Conservation (phyloP, 2,888 invertebrate species). For the Byasa hedistus region DNA sequence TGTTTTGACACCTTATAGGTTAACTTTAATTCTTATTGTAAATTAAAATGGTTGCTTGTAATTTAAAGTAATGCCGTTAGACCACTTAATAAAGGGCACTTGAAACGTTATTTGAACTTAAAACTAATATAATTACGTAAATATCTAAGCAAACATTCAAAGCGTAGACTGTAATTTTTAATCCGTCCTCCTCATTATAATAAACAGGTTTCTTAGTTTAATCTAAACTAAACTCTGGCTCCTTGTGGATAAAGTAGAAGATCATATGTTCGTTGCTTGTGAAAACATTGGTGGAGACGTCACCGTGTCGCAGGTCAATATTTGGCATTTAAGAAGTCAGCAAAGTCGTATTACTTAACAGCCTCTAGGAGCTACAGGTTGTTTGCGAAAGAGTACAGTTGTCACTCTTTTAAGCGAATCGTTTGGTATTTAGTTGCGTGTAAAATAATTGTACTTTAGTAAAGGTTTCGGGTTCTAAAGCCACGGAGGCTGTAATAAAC, state of each 20-base stretch:
- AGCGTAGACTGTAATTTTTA: constrained; percentile 6
- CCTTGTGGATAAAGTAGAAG: not conserved
- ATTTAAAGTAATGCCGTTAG: not conserved
- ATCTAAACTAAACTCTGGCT: constrained; percentile 14
- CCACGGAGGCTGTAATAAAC: constrained; percentile 47
- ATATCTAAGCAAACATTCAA: constrained; percentile 10
- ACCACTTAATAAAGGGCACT: constrained; percentile 2
- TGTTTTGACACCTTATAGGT: not conserved
- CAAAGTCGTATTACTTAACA: constrained; percentile 60
- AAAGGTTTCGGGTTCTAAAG: constrained; percentile 56
- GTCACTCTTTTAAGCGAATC: constrained; percentile 46
- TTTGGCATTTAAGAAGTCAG: constrained; percentile 67
- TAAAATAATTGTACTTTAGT: constrained; percentile 53
- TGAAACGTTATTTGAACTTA: not conserved
- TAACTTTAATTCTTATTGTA: not conserved
- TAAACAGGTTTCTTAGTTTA: constrained; percentile 31
- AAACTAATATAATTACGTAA: not conserved
- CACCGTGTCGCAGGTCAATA: constrained; percentile 67
- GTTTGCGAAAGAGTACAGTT: constrained; percentile 57
- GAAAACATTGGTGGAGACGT: constrained; percentile 53
- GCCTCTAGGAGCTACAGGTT: constrained; percentile 33
- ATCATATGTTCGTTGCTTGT: constrained; percentile 32
- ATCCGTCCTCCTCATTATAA: constrained; percentile 24
- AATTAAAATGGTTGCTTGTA: not conserved
- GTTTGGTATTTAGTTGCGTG: constrained; percentile 58